Conservation (phyloP, 30 jellyfish, hydroid and myxozoan genomes). For the Hydractinia symbiolongicarpus region DNA sequence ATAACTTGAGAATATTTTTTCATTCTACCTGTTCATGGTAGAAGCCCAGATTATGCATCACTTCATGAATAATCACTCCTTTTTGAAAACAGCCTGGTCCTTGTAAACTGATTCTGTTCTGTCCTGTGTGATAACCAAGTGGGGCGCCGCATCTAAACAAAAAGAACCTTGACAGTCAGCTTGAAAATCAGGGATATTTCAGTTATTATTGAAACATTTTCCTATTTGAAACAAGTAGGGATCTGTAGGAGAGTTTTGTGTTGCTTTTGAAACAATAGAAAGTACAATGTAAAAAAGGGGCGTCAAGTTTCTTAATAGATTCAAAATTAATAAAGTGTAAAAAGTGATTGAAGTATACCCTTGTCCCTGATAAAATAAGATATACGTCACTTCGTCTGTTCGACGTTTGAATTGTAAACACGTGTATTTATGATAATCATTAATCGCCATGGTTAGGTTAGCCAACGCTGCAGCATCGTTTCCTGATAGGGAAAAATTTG, state of each 20-base stretch:
- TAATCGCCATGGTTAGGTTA: neutral
- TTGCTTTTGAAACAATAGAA: too few species aligned
- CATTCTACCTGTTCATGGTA: slow-evolving; percentile 26
- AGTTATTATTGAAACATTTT: too few species aligned
- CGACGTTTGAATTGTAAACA: slow-evolving; percentile 17
- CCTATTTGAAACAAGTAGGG: too few species aligned
- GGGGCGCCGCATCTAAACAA: slow-evolving; percentile 25
- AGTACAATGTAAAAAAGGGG: too few species aligned
- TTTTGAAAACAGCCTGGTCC: slow-evolving; percentile 12
- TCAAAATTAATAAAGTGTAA: neutral
- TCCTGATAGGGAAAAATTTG: neutral
- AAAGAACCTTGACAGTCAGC: too few species aligned
- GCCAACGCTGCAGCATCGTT: neutral
- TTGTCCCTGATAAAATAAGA: slow-evolving; percentile 2
- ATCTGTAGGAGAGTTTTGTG: too few species aligned
- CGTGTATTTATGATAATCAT: slow-evolving; percentile 10
- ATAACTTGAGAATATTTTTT: too few species aligned
- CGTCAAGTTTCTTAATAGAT: too few species aligned
- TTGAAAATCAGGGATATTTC: too few species aligned
- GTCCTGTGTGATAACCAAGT: slow-evolving; percentile 13
- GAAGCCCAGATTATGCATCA: slow-evolving; percentile 12
- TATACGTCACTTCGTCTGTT: slow-evolving; percentile 4
- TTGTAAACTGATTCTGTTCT: neutral
- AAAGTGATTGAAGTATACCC: neutral
- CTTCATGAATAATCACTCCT: slow-evolving; percentile 19